Percentiles rank a stretch among this genome's conserved stretches.
Evolutionary conservation across 1,140 invertebrate genomes (phyloP).

Genomic region (Spodoptera frugiperda): DNA sequence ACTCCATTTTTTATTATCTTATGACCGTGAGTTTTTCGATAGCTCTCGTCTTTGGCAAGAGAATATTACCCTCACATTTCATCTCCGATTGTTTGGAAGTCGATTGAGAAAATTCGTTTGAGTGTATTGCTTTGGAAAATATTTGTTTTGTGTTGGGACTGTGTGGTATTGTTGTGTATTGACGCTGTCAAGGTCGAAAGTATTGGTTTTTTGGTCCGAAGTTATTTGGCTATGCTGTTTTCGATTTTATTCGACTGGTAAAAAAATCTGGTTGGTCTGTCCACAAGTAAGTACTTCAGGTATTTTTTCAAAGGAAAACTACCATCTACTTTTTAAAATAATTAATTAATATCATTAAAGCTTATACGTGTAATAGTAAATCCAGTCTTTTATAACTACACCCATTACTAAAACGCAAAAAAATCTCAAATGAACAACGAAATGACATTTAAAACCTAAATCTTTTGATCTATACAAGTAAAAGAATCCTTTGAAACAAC

Average conservation of each 20-base stretch:
- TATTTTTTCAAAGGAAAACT: too few relatives aligned
- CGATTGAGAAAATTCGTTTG: slow-evolving; percentile 39
- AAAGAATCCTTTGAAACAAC: slow-evolving; percentile 23
- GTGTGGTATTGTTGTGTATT: slow-evolving; percentile 30
- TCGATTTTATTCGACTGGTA: not conserved
- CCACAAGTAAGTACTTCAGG: too few relatives aligned
- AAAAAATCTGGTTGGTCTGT: too few relatives aligned
- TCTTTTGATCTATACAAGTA: slow-evolving; percentile 17
- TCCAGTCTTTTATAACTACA: too few relatives aligned
- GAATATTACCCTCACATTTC: slow-evolving; percentile 46
- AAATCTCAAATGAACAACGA: not conserved
- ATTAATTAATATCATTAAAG: too few relatives aligned
- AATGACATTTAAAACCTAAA: slow-evolving; percentile 2
- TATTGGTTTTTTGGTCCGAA: slow-evolving; percentile 14
- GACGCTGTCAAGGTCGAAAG: slow-evolving; percentile 17
- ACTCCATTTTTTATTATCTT: slow-evolving; percentile 2
- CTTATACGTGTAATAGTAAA: too few relatives aligned
- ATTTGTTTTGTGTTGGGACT: slow-evolving; percentile 29
- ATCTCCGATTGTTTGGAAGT: slow-evolving; percentile 39
- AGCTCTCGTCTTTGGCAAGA: slow-evolving; percentile 21
- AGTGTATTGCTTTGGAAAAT: slow-evolving; percentile 42
- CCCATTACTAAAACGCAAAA: too few relatives aligned
- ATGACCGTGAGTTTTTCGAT: slow-evolving; percentile 21
- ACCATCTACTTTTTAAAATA: too few relatives aligned
- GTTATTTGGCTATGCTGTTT: not conserved